Evolutionary conservation across 2,113 vertebrate species (phyloP).

Genomic region (Acrocephalus kingi): DNA sequence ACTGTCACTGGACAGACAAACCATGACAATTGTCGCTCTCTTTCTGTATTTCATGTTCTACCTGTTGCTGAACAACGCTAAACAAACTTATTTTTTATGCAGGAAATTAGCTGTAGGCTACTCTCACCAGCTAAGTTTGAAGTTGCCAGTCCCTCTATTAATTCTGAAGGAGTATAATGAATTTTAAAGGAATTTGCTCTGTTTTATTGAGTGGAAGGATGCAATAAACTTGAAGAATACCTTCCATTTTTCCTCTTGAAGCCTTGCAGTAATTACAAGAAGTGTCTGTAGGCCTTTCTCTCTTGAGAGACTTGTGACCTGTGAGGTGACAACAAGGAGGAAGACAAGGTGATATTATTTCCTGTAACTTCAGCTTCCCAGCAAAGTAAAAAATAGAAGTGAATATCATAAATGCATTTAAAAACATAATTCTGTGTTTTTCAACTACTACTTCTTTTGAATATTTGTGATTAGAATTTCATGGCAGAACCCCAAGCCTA

Average conservation of each 20-base stretch:
- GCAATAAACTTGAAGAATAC: neutral
- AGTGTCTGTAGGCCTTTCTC: neutral
- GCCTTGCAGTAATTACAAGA: neutral
- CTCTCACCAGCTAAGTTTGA: neutral
- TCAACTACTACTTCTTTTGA: neutral
- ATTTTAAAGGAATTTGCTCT: neutral
- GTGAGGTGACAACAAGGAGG: neutral
- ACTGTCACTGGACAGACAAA: neutral
- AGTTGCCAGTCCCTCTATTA: neutral
- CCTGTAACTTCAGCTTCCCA: neutral
- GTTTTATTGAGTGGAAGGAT: neutral
- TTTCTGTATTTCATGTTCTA: neutral
- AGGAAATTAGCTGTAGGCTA: neutral
- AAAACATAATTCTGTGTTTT: neutral
- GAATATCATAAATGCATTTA: neutral
- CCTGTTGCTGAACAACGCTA: neutral
- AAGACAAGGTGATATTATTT: neutral
- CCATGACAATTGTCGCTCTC: neutral
- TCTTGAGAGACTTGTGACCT: neutral
- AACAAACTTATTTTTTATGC: neutral
- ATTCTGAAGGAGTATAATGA: neutral
- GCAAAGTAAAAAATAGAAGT: neutral
- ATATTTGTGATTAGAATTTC: neutral
- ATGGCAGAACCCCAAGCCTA: neutral
- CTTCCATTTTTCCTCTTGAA: neutral